Evolutionary conservation across 2,113 vertebrate species (phyloP).

Genomic region (Heteronetta atricapilla): DNA sequence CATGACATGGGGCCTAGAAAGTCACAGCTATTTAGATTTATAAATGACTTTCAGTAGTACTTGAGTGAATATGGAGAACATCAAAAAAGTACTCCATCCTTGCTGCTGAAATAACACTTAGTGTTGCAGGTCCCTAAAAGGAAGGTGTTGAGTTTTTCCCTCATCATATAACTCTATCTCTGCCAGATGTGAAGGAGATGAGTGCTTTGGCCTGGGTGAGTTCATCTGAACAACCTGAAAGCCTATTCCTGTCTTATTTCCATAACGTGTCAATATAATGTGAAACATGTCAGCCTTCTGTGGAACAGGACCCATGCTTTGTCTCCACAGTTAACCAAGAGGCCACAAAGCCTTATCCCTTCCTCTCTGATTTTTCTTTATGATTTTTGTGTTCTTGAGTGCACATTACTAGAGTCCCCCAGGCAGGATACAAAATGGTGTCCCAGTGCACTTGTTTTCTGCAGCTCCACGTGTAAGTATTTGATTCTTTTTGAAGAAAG

Average conservation of each 20-base stretch:
- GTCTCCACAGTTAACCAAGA: background rate
- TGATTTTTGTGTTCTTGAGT: background rate
- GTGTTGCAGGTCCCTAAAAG: background rate
- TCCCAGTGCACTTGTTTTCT: background rate
- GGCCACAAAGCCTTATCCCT: background rate
- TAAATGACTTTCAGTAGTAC: background rate
- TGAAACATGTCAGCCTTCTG: background rate
- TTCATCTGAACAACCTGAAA: background rate
- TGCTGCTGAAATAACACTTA: background rate
- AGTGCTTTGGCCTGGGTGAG: background rate
- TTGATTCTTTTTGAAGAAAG: background rate
- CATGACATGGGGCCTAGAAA: background rate
- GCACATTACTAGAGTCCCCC: fast-evolving
- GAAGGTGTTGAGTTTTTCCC: background rate
- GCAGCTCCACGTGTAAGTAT: fast-evolving
- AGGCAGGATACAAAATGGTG: background rate
- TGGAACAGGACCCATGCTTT: background rate
- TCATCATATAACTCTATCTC: background rate
- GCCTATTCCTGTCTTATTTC: background rate
- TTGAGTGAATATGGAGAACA: background rate
- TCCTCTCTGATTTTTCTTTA: background rate
- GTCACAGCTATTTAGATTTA: background rate
- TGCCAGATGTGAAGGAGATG: background rate
- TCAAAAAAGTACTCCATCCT: background rate
- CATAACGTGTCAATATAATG: background rate